Evolutionary conservation across 2,113 vertebrate genomes (phyloP).

Genomic region (Ageneiosus marmoratus): DNA sequence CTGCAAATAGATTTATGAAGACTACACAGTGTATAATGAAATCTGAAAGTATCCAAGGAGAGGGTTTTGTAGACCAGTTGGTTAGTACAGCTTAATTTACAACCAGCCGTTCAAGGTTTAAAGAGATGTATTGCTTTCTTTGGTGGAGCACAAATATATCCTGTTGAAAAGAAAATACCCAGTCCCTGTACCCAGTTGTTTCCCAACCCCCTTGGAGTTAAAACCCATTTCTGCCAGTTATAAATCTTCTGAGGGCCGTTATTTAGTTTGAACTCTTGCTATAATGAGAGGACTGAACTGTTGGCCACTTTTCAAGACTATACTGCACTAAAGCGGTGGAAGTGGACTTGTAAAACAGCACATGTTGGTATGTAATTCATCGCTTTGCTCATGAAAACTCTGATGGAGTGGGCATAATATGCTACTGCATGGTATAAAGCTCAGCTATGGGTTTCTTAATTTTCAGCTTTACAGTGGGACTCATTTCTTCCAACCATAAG

Average conservation of each 20-base stretch:
- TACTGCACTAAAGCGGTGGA: conserved; percentile 46
- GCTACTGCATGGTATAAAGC: conserved; percentile 25
- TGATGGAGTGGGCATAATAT: conserved; percentile 25
- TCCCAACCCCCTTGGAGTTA: conserved; percentile 40
- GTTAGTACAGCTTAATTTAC: neutral
- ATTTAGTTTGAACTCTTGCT: conserved; percentile 58
- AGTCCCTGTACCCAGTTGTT: conserved; percentile 24
- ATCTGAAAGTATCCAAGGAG: neutral
- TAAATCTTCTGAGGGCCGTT: conserved; percentile 66
- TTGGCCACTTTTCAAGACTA: conserved; percentile 43
- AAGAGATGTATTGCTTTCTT: conserved; percentile 21
- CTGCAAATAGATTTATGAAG: neutral
- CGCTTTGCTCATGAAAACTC: conserved; percentile 44
- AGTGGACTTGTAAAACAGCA: conserved; percentile 48
- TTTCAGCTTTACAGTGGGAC: neutral
- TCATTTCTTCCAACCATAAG: conserved; percentile 13
- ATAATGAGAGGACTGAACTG: conserved; percentile 60
- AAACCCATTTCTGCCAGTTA: conserved; percentile 54
- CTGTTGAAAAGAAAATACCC: conserved; percentile 38
- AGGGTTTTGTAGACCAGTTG: neutral
- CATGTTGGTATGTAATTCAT: conserved; percentile 44
- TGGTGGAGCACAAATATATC: conserved; percentile 19
- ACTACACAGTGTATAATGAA: neutral
- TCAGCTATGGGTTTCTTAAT: conserved; percentile 1
- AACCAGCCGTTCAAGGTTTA: neutral